These are phyloP conservation scores for Apamea crenata DNA, from an alignment of 2,888 invertebrate species.

Conservation along the genomic window DNA sequence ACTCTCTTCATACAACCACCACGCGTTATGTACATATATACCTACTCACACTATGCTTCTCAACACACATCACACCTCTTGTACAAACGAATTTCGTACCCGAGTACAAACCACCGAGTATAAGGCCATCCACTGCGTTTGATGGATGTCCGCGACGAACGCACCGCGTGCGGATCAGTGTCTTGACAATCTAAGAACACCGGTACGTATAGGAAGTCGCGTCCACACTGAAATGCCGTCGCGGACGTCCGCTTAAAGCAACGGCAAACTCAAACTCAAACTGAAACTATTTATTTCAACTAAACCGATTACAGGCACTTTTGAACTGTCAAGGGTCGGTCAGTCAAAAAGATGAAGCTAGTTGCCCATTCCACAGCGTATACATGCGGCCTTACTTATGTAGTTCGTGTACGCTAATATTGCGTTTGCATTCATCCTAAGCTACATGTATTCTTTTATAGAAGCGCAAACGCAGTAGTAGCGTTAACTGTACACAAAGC, in stretches of 20 bases:
- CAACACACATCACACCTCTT: background rate
- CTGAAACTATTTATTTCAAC: too few relatives aligned
- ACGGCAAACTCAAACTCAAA: too few relatives aligned
- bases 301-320: too few relatives aligned
- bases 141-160: background rate
- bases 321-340: too few relatives aligned
- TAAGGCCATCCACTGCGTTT: background rate
- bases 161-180: background rate
- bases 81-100: background rate
- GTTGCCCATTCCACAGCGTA: too few relatives aligned
- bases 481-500: background rate
- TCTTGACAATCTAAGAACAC: background rate
- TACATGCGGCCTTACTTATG: background rate
- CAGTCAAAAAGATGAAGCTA: too few relatives aligned
- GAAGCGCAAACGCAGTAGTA: background rate
- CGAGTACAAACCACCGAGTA: background rate
- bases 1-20: constrained; percentile 78
- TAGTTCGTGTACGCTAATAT: background rate
- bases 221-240: background rate
- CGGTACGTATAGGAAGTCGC: background rate
- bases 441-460: background rate
- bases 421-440: background rate
- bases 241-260: background rate
- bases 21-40: background rate
- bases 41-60: background rate